Conservation (phyloP, 2,888 invertebrate species). For the Liopterus haemorrhoidalis region DNA sequence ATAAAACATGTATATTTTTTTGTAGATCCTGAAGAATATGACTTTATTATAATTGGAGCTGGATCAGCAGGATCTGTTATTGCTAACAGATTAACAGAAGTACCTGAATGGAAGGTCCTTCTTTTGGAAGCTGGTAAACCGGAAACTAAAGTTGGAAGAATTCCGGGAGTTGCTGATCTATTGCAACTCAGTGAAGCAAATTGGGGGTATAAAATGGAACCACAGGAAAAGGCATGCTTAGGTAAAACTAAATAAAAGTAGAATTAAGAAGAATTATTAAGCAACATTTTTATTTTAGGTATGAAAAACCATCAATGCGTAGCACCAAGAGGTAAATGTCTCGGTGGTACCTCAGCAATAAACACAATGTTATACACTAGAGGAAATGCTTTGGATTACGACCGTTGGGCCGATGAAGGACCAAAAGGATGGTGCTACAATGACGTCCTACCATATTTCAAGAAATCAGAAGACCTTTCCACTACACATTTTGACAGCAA, state of each 20-base stretch:
- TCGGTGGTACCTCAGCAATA: conserved; percentile 75
- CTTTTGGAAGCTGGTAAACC: conserved; percentile 60
- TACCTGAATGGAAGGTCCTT: conserved; percentile 54
- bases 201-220: conserved; percentile 57
- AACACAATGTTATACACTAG: conserved; percentile 78
- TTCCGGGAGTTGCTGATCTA: conserved; percentile 50
- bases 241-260: conserved; percentile 41
- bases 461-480: conserved; percentile 67
- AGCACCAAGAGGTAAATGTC: conserved; percentile 60
- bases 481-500: conserved; percentile 52
- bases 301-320: conserved; percentile 40
- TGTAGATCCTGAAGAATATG: conserved; percentile 45
- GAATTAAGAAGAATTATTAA: background rate
- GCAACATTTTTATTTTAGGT: conserved; percentile 19
- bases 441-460: conserved; percentile 68
- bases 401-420: conserved; percentile 66
- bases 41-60: conserved; percentile 63
- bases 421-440: conserved; percentile 69
- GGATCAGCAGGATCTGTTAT: conserved; percentile 66
- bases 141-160: conserved; percentile 49
- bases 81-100: conserved; percentile 64
- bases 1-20: too few relatives aligned
- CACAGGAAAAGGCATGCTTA: conserved; percentile 49
- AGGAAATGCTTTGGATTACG: conserved; percentile 66
- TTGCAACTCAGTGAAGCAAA: conserved; percentile 54